Base-by-base conservation (phyloP, 2,888 invertebrate species). In the Sphaeridia pumilis region DNA sequence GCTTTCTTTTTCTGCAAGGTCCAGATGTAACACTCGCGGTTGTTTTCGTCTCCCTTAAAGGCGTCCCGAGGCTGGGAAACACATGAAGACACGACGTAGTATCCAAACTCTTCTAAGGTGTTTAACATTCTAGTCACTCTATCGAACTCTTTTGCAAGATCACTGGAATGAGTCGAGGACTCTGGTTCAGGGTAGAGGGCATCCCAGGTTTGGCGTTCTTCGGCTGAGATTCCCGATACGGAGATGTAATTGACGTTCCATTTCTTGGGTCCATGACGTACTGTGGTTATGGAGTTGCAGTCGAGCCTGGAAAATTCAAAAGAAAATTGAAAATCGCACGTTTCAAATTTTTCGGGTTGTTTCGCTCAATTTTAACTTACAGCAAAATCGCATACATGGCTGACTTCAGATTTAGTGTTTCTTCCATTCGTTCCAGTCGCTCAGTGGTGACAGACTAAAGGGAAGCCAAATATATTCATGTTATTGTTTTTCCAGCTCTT, bases 191-290 rank as follows among this genome's bases (percentile, higher is more conserved):
- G 44, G 22, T 50, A 50, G 24, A 35, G 31, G 12, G 4, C 14
- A 24, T 44, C 34, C 50, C 50, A 50, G 12, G 2, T 17, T 22
- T 12, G 10, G n/a, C 25, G 34, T 7, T 50, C 50, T 3, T 14
- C 12, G n/a, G 27, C 25, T 20, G 4, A 20, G 1, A 50, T 25
- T 1, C 50, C 50, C 1, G 31, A n/a, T 1, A 50, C 31, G n/a
- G 35, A 22, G n/a, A 50, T 50, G 50, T 50, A 50, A 21, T 50
- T 50, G 1, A 50, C 35, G n/a, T 50, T 50, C 50, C 50, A 50
- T 44, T 50, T 50, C 26, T 50, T 50, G 2, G 50, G 50, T 10
- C 44, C 44, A 34, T 50, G 25, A 17, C n/a, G 22, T 12, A 35
- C 44, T n/a, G 50, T 44, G 12, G 44, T 44, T 4, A 50, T 20